phyloP scores from a whole-genome alignment of 2,113 vertebrate species.

The Mungos mungo region DNA sequence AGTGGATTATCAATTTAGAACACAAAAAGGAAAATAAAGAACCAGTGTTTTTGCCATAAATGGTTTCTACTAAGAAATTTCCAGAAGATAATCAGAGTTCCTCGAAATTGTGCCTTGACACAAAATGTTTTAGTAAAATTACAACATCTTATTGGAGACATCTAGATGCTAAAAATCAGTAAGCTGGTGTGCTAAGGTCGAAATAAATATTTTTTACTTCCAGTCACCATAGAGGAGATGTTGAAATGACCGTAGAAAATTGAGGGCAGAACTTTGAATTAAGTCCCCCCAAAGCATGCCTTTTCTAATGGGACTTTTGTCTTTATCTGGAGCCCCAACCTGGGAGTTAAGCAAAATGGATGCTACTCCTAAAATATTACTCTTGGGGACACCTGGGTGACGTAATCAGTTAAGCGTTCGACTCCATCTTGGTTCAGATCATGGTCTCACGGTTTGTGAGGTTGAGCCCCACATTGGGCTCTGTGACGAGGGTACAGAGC shows the following conservation, averaged over 20 bases:
- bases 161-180: neutral
- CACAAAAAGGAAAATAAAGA: constrained; percentile 25
- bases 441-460: too few species aligned
- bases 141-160: neutral
- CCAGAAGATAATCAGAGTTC: constrained; percentile 2
- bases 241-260: neutral
- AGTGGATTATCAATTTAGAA: constrained; percentile 2
- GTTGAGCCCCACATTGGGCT: too few species aligned
- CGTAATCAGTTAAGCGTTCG: too few species aligned
- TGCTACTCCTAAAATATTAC: neutral
- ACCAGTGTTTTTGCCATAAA: neutral
- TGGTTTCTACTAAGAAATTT: neutral
- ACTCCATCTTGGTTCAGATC: too few species aligned
- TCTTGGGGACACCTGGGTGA: too few species aligned
- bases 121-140: constrained; percentile 31
- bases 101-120: neutral
- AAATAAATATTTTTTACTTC: neutral
- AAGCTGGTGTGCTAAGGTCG: neutral
- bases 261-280: neutral
- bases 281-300: neutral
- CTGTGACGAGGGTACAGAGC: too few species aligned
- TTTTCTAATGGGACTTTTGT: neutral
- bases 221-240: neutral
- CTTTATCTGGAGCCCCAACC: neutral
- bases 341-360: neutral